Evolutionary conservation across 2,888 invertebrate genomes (phyloP), one percentile per base, ranked within the genome.

Genomic region (Callimorpha dominula): DNA sequence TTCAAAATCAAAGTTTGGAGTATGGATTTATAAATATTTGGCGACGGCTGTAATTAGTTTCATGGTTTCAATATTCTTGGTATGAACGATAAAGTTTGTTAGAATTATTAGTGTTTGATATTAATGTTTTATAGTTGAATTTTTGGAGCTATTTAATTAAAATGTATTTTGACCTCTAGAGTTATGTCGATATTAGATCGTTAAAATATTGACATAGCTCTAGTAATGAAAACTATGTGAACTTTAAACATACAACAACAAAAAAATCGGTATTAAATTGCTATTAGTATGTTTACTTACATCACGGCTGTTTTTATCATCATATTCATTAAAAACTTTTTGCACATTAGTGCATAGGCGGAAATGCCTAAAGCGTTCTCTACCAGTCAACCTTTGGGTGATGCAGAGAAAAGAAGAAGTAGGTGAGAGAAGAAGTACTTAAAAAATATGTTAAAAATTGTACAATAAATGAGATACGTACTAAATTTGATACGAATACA

Each of bases 11-110:
- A 76, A 67, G 71, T 78, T 81, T 60, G 77, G 75, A 71, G 72
- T 79, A 82, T 85, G 85, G 83, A 87, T 85, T 83, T 81, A 81
- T 81, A 83, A 86, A 86, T 85, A 84, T 84, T 85, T 79, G 70
- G 73, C 77, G 72, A 79, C 77, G 70, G 72, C 72, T 76, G 64
- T 82, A 82, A 82, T 83, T 75, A 77, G 67, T 77, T 77, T 78
- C 71, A 64, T 63, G 70, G 52, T 72, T 70, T 65, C 62, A 68
- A 66, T 74, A 65, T 64, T 68, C 70, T 65, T 54, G 49, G 54
- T 68, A 74, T 80, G 66, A 65, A 76, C 76, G 74, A 68, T 60
- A 1, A 68, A 68, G 66, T 70, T 69, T 65, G 49, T 60, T 65
- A 50, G 17, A 65, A 65, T 69, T 64, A 68, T 70, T 64, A 70